Base-by-base conservation (phyloP, 1,140 invertebrate genomes). In the Meteorus sp. region DNA sequence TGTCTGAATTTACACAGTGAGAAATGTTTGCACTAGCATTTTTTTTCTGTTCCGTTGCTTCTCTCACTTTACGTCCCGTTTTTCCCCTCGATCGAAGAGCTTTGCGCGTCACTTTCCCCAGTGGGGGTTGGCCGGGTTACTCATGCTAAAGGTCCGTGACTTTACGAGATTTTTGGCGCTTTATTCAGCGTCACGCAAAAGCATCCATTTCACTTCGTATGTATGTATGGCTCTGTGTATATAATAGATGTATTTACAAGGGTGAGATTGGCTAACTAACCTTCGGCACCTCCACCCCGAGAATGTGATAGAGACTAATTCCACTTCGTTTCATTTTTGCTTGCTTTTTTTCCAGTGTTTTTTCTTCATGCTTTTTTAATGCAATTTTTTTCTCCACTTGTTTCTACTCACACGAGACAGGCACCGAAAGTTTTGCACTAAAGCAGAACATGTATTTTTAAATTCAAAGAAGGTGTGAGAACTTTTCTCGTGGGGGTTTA, bases 1-100 rank as follows among this genome's bases (percentile, higher is more conserved):
- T 60, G 68, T 74, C 71, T 69, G 71, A 74, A 71, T 72, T 74
- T 74, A 59, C 67, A 67, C 65, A 71, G 63, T 45, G 53, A 52
- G 58, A 17, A 33, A 60, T 61, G 44, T 60, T 61, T 65, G 44
- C 58, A 48, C 53, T 13, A 54, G 55, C 43, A 56, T 56, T 56
- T 56, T 31, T n/a, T n/a, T n/a, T n/a, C n/a, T n/a, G n/a, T n/a
- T n/a, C n/a, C n/a, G n/a, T n/a, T n/a, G n/a, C n/a, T n/a, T n/a
- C n/a, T n/a, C n/a, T n/a, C n/a, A n/a, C n/a, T n/a, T n/a, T n/a
- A n/a, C n/a, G n/a, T n/a, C n/a, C n/a, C n/a, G n/a, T n/a, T n/a
- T n/a, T n/a, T n/a, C n/a, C n/a, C n/a, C n/a, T n/a, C n/a, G n/a
- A n/a, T n/a, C n/a, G n/a, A n/a, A n/a, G n/a, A n/a, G 35, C 29